Evolutionary conservation across 2,113 vertebrate genomes (phyloP), one percentile per base, ranked within the genome.

Genomic region (Hippolais icterina): DNA sequence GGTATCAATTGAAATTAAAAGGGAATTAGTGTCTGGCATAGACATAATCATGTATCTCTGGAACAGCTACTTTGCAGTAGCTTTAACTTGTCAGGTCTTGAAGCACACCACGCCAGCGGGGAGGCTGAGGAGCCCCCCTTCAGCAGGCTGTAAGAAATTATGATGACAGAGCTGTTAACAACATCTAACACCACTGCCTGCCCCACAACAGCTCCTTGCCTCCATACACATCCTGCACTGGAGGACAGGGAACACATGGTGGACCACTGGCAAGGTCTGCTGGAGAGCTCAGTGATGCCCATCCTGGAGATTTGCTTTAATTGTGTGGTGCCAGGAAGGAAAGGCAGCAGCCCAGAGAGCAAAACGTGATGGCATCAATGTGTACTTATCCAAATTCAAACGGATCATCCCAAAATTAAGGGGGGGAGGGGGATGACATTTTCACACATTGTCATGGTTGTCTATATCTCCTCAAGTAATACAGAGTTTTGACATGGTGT

Each of bases 401-500:
- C 52, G 39, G 50, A 92, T 91, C 59, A 86, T 86, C 64, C 59
- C 54, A 37, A 93, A 92, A 90, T 39, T 77, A 74, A 78, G 33
- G 23, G 18, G 31, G 18, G 37, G 7, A 9, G 41, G 68, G 68
- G 60, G 14, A 5, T 76, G 80, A 71, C 39, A 84, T 79, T 95
- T 96, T 96, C 93, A 93, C 86, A 92, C 93, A 12, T 93, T 95
- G 91, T 94, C 83, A 93, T 15, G 33, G 72, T 70, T 94, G 92
- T 87, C 94, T 96, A 4, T 69, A 56, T 92, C 91, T 94, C 35
- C 77, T 95, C 76, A 66, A 72, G 52, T 46, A 70, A 65, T 35
- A 74, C n/a, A 25, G 83, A 89, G 86, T 92, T 95, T 83, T 94
- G 91, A 92, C 80, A 77, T 46, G 64, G 35, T 47, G 46, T 42